Evolutionary conservation across 1,140 invertebrate genomes (phyloP).

Genomic region (Zophobas atratus): DNA sequence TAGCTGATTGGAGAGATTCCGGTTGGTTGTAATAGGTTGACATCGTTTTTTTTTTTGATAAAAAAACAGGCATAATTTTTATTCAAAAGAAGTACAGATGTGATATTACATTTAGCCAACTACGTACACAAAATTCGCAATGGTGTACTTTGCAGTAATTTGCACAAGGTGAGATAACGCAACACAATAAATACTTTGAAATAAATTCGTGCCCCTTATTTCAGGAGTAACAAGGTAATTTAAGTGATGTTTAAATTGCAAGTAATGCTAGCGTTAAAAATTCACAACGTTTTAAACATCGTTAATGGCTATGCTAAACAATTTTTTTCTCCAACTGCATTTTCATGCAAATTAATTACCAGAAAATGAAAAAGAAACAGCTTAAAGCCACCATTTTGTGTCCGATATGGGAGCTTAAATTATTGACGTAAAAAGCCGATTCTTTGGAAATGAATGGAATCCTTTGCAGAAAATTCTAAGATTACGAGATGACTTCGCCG

Average conservation of each 20-base stretch:
- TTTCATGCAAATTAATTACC: slow-evolving; percentile 47
- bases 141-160: slow-evolving; percentile 10
- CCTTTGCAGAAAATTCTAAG: slow-evolving; percentile 6
- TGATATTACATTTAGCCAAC: too few relatives aligned
- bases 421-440: slow-evolving; percentile 35
- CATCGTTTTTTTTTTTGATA: background rate
- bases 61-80: background rate
- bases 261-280: slow-evolving; percentile 34
- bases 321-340: slow-evolving; percentile 39
- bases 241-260: slow-evolving; percentile 38
- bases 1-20: slow-evolving; percentile 28
- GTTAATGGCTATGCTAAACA: slow-evolving; percentile 44
- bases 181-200: slow-evolving; percentile 21
- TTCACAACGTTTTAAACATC: slow-evolving; percentile 41
- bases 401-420: slow-evolving; percentile 33
- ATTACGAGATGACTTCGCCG: background rate
- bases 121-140: background rate
- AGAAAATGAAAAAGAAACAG: slow-evolving; percentile 44
- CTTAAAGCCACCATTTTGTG: slow-evolving; percentile 29
- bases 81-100: slow-evolving; percentile 4
- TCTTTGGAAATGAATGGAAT: slow-evolving; percentile 32
- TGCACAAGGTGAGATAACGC: slow-evolving; percentile 6
- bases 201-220: slow-evolving; percentile 10
- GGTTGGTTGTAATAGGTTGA: slow-evolving; percentile 24
- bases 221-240: slow-evolving; percentile 24